Evolutionary conservation across 2,797 vertebrate species (phyloP), one percentile per base, ranked within the genome.

Genomic region (Tenualosa thibaudeaui): DNA sequence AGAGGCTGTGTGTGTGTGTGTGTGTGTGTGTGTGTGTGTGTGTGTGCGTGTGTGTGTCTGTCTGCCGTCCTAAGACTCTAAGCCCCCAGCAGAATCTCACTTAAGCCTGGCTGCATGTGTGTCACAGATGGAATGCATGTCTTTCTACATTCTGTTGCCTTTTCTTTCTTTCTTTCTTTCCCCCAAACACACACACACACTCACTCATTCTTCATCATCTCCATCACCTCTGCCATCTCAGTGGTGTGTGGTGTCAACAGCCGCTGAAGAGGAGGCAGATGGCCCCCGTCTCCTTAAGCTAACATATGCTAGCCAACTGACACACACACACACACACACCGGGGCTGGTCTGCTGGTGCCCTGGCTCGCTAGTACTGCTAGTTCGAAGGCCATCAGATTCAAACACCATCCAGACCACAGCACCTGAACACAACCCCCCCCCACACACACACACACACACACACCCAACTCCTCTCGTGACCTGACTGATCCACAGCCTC

Each of bases 1-100:
- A 13, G 60, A 65, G 60, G 24, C 24, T 65, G 24, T 65, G 62
- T 68, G 62, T 75, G 68, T 68, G 31, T 75, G 68, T 75, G 68
- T 75, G 31, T 71, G 62, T 31, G 62, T 68, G 62, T 31, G 62
- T 68, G 24, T 37, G 62, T 26, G 62, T 26, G 62, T 3, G 62
- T 2, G 62, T 12, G 62, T 65, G 62, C 2, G 24, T 3, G 62
- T 10, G 24, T 0, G 62, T 9, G 60, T 1, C 0, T 9, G 60
- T 12, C 60, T 65, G 62, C 62, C 26, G 10, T 24, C 60, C 6
- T n/a, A 65, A 65, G 62, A 31, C 24, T 65, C 62, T 65, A 26
- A 65, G 2, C 26, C 62, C 24, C n/a, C 24, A 13, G 62, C 24
- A 31, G 62, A 12, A 65, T 31, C 26, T 31, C 62, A 65, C 24